Conservation (phyloP, 2,797 vertebrate genomes). For the Limnodromus scolopaceus region DNA sequence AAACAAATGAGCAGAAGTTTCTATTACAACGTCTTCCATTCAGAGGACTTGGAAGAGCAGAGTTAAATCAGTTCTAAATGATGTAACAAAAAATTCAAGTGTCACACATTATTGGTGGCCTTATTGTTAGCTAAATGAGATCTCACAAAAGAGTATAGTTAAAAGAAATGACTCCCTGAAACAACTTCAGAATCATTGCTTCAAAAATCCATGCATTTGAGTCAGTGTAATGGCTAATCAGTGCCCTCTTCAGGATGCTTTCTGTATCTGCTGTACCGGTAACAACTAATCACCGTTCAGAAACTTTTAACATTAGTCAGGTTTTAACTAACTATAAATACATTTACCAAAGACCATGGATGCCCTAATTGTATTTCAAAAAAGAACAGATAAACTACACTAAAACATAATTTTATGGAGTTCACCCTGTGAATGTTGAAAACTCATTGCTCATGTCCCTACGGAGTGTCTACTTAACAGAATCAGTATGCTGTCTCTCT, state of each 20-base stretch:
- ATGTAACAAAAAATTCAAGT: neutral
- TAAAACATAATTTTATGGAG: neutral
- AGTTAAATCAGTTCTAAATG: neutral
- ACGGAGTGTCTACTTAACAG: neutral
- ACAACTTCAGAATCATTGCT: neutral
- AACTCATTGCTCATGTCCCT: neutral
- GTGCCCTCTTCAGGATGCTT: constrained; percentile 31
- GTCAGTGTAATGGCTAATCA: neutral
- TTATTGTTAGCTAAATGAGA: neutral
- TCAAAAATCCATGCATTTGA: neutral
- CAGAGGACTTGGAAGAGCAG: neutral
- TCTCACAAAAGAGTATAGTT: neutral
- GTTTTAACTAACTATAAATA: neutral
- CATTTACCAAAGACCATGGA: neutral
- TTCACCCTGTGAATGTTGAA: neutral
- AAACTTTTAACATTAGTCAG: neutral
- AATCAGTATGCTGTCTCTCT: fast-evolving
- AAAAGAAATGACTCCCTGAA: neutral
- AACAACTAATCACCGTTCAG: neutral
- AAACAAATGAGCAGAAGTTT: neutral
- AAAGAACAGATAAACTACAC: neutral
- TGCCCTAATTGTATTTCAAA: neutral
- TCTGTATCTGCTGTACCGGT: neutral
- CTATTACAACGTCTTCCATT: neutral
- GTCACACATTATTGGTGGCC: neutral